Evolutionary conservation across 2,888 invertebrate genomes (phyloP), one percentile per base, ranked within the genome.

Genomic region (Cephus pulcher): DNA sequence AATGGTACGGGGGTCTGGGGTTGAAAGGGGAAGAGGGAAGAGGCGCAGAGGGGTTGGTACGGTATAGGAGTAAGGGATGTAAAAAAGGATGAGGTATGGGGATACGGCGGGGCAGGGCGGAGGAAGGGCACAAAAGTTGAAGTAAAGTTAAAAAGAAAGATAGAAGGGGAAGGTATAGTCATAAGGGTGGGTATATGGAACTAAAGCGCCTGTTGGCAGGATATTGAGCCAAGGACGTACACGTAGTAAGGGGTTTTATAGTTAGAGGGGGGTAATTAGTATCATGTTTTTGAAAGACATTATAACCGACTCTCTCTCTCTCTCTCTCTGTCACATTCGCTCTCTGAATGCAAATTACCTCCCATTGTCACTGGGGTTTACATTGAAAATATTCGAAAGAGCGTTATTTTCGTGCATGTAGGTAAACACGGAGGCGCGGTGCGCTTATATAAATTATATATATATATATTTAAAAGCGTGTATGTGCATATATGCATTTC

Each of bases 271-370:
- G 12, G 12, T 37, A 12, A 12, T 56, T 56, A 9, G 56, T 56
- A 56, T 56, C 23, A 56, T 56, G 56, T 85, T 84, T 86, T 82
- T 81, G 84, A 84, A 70, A 86, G 84, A 86, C 81, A 85, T 82
- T 81, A 79, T 81, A 56, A 56, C 9, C 23, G 56, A 6, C 56
- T 23, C 23, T 56, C 56, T 56, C 56, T 40, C 56, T 56, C 56
- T 40, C 40, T 56, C 23, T 40, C 40, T 6, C 40, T 32, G 32
- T 23, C 40, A 9, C 34, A 1, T 6, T 40, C 23, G 4, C 40
- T 85, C 84, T 85, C 83, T 86, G 88, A 88, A 89, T 88, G 88
- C 85, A 87, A 89, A 89, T 89, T 88, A 88, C 88, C 85, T 85
- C 84, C 85, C 86, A 88, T 89, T 56, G 56, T 56, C 56, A 9